Base-by-base conservation (phyloP, 2,888 invertebrate species). In the Stomorhina lunata region DNA sequence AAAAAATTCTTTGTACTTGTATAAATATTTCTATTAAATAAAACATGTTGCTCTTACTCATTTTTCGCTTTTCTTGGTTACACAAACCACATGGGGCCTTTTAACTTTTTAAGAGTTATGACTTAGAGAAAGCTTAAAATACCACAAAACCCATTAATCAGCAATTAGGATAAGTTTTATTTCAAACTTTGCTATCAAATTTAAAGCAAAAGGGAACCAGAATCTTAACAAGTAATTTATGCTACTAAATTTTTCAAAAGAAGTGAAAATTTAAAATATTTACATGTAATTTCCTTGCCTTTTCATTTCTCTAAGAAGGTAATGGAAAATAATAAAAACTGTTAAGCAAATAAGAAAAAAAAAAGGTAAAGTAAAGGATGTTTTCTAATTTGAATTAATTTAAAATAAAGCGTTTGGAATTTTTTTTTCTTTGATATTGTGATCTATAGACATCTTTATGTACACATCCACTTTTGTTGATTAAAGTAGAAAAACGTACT, bases 11-110 rank as follows among this genome's bases (percentile, higher is more conserved):
- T 63, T 63, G 7, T 40, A 22, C 10, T 10, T 12, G 32, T 43
- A 43, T n/a, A 5, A n/a, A n/a, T n/a, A n/a, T n/a, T n/a, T n/a
- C n/a, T n/a, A 17, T 17, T 15, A 3, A 29, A 15, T 12, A 27
- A 29, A 10, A 34, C 15, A 63, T 40, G 48, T 40, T 61, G 45
- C 17, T 48, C 48, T 57, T 65, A 10, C 37, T 57, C 2, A 48
- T 79, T 66, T 65, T 55, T 40, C 22, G 65, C 48, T 2, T 17
- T 34, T 20, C 57, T 40, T 43, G n/a, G n/a, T n/a, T n/a, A n/a
- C n/a, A n/a, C n/a, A n/a, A 71, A 53, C 71, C 71, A 81, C 81
- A 81, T 66, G 81, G 71, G 76, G 57, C 71, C 53, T 53, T 76
- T 81, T 81, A 59, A 53, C 40, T 15, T 57, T 71, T 65, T 22